Percentiles rank a stretch among this genome's conserved stretches.
Conservation (phyloP, 37 sponge, comb jelly and placozoan genomes). For the Agelas oroides region DNA sequence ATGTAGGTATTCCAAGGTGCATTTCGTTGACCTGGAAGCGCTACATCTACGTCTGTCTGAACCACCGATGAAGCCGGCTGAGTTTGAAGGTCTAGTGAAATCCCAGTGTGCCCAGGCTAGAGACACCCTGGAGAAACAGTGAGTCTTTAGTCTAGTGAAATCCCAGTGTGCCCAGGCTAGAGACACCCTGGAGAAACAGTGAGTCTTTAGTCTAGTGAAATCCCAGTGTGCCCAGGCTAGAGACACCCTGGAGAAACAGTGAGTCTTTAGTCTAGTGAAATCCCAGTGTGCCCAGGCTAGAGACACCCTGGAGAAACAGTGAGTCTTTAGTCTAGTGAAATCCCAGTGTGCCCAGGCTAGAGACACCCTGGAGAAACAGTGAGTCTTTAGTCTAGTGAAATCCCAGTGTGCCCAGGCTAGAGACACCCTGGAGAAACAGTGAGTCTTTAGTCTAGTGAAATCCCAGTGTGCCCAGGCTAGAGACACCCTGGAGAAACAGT, state of each 20-base stretch:
- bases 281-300: neutral
- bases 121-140: slow-evolving; percentile 55
- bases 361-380: neutral
- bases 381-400: slow-evolving; percentile 41
- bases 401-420: slow-evolving; percentile 69
- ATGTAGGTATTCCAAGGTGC: slow-evolving; percentile 69
- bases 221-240: neutral
- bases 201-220: neutral
- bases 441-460: slow-evolving; percentile 41
- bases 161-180: neutral
- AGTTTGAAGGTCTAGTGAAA: slow-evolving; percentile 69
- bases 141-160: neutral
- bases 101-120: slow-evolving; percentile 71
- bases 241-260: neutral
- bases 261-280: neutral
- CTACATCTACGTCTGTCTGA: slow-evolving; percentile 28
- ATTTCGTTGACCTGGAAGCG: slow-evolving; percentile 57
- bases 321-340: neutral
- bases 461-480: slow-evolving; percentile 69
- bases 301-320: neutral
- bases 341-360: neutral
- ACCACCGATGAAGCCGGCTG: slow-evolving; percentile 50
- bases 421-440: slow-evolving; percentile 47
- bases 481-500: slow-evolving; percentile 47
- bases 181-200: neutral